A percentile compares a stretch with the other conserved stretches of the same genome.
phyloP scores from a whole-genome alignment of 1,140 invertebrate species.

The Drosophila sechellia region DNA sequence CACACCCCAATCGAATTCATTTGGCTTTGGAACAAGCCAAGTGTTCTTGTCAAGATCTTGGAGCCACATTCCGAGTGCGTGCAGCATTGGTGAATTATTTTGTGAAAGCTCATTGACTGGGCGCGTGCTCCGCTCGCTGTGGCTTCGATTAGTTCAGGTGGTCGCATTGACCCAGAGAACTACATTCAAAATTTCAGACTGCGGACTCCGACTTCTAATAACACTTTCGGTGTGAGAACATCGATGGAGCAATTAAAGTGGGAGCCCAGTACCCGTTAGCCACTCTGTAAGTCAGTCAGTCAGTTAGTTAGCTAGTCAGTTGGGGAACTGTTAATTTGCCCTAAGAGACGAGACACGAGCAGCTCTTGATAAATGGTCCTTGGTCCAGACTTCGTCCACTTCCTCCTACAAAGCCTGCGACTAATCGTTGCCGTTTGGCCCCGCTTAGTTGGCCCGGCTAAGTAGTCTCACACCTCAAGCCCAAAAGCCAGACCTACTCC shows the following conservation, averaged over 20 bases:
- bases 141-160: slow-evolving; percentile 72
- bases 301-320: slow-evolving; percentile 47
- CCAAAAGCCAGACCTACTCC: neutral
- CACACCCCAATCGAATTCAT: slow-evolving; percentile 65
- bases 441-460: slow-evolving; percentile 45
- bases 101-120: slow-evolving; percentile 65
- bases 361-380: slow-evolving; percentile 72
- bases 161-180: slow-evolving; percentile 79
- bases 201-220: slow-evolving; percentile 28
- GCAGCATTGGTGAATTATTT: slow-evolving; percentile 44
- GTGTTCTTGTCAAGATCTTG: slow-evolving; percentile 19
- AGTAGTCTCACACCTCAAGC: slow-evolving; percentile 54
- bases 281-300: slow-evolving; percentile 29
- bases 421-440: slow-evolving; percentile 49
- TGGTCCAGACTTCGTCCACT: slow-evolving; percentile 42
- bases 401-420: slow-evolving; percentile 34
- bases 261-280: slow-evolving; percentile 25
- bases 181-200: slow-evolving; percentile 46
- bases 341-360: slow-evolving; percentile 70
- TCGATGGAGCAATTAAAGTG: slow-evolving; percentile 70
- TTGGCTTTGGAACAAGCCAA: slow-evolving; percentile 18
- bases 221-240: slow-evolving; percentile 19
- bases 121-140: slow-evolving; percentile 46
- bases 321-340: slow-evolving; percentile 59
- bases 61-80: slow-evolving; percentile 30